These are phyloP conservation scores for Lerema accius DNA, from an alignment of 1,140 invertebrate species.

Conservation along the genomic window DNA sequence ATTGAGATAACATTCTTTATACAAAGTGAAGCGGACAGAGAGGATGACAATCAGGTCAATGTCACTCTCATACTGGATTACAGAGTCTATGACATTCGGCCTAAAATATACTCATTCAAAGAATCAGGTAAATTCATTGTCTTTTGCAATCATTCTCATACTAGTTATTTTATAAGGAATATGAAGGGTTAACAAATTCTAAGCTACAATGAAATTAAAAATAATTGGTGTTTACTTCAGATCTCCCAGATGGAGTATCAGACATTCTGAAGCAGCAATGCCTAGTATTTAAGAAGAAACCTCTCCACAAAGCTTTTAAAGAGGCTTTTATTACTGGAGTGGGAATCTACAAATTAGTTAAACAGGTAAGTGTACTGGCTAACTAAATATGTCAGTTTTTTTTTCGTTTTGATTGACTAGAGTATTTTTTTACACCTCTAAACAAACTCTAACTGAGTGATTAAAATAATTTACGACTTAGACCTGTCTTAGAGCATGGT, in stretches of 20 bases:
- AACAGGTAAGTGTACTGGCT: slow-evolving; percentile 55
- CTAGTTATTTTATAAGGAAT: neutral
- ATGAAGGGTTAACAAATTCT: no score
- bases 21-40: slow-evolving; percentile 44
- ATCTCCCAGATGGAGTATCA: slow-evolving; percentile 52
- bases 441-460: no score
- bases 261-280: slow-evolving; percentile 58
- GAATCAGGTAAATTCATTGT: slow-evolving; percentile 58
- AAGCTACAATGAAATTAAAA: no score
- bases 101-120: slow-evolving; percentile 58
- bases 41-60: slow-evolving; percentile 48
- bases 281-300: slow-evolving; percentile 60
- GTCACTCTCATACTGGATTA: slow-evolving; percentile 60
- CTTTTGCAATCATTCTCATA: no score
- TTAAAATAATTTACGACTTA: no score
- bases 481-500: no score
- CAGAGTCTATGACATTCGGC: slow-evolving; percentile 64
- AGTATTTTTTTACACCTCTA: no score
- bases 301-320: slow-evolving; percentile 62
- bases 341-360: slow-evolving; percentile 57
- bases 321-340: slow-evolving; percentile 59
- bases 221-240: slow-evolving; percentile 35
- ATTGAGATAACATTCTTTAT: slow-evolving; percentile 61
- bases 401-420: no score
- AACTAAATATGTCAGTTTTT: no score